These are phyloP conservation scores for Drosophila setosimentum DNA, from an alignment of 2,888 invertebrate genomes.

Conservation along the genomic window DNA sequence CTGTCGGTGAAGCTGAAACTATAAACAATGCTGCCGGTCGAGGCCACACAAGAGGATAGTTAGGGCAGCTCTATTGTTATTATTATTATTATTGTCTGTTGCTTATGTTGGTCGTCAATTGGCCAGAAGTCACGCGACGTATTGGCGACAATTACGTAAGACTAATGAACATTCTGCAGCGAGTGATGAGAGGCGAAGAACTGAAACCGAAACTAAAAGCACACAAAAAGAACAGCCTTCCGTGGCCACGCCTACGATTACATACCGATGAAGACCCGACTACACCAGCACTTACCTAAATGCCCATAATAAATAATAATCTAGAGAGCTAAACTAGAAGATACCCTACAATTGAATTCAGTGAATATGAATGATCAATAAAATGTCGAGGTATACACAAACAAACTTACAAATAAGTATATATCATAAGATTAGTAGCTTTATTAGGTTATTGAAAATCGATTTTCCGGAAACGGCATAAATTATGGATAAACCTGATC, in stretches of 20 bases:
- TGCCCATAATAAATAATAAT: background rate
- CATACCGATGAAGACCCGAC: background rate
- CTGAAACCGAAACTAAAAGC: background rate
- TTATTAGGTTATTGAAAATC: background rate
- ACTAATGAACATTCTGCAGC: constrained; percentile 44
- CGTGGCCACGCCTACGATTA: background rate
- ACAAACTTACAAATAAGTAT: background rate
- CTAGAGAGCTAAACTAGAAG: background rate
- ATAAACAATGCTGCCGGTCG: constrained; percentile 2
- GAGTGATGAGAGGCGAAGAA: constrained; percentile 9
- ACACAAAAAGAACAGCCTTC: background rate
- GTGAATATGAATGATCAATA: background rate
- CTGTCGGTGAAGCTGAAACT: background rate
- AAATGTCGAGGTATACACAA: background rate
- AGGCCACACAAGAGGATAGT: constrained; percentile 32
- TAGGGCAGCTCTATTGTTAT: background rate
- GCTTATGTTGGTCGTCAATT: constrained; percentile 32
- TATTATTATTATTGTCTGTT: background rate
- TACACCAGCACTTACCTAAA: background rate
- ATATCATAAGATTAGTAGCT: background rate
- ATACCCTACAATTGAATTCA: background rate
- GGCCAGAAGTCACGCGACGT: constrained; percentile 56
- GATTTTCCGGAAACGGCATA: no score
- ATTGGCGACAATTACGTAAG: constrained; percentile 60
- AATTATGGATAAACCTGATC: background rate